phyloP scores from a whole-genome alignment of 2,888 invertebrate genomes.

The Drosophila paramelanica region DNA sequence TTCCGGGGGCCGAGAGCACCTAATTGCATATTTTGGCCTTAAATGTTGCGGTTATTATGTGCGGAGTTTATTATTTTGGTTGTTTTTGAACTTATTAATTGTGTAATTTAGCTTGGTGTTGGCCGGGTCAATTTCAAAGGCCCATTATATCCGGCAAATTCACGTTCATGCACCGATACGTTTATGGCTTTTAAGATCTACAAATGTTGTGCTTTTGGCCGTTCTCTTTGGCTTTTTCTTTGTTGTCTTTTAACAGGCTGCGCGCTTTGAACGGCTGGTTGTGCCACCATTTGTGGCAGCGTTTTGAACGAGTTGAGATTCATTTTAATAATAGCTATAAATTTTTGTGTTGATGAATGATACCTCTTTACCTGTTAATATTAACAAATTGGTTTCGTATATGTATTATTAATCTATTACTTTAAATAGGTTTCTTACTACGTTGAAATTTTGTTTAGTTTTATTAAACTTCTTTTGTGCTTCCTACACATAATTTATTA shows the following conservation, averaged over 20 bases:
- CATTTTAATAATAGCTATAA: slow-evolving; percentile 31
- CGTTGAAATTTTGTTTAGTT: neutral
- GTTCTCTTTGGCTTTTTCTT: neutral
- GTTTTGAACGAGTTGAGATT: slow-evolving; percentile 18
- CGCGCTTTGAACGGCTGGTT: slow-evolving; percentile 15
- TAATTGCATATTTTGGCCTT: slow-evolving; percentile 74
- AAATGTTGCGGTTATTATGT: slow-evolving; percentile 68
- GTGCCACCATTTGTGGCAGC: slow-evolving; percentile 9
- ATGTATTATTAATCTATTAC: neutral
- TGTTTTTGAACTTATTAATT: slow-evolving; percentile 66
- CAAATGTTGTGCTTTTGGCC: slow-evolving; percentile 9
- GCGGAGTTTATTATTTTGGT: slow-evolving; percentile 26
- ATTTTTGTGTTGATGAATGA: slow-evolving; percentile 3
- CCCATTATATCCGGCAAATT: slow-evolving; percentile 55
- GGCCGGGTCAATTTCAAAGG: slow-evolving; percentile 53
- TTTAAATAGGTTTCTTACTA: neutral
- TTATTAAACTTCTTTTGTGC: too few species aligned
- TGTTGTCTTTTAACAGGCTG: neutral
- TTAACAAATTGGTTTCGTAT: neutral
- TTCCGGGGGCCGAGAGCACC: slow-evolving; percentile 21
- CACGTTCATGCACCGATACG: slow-evolving; percentile 49
- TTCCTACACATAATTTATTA: too few species aligned
- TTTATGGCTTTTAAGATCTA: slow-evolving; percentile 32
- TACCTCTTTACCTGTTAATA: neutral
- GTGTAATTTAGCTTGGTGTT: slow-evolving; percentile 70